Conservation (phyloP, 1,140 invertebrate species). For the Lucilia sericata region DNA sequence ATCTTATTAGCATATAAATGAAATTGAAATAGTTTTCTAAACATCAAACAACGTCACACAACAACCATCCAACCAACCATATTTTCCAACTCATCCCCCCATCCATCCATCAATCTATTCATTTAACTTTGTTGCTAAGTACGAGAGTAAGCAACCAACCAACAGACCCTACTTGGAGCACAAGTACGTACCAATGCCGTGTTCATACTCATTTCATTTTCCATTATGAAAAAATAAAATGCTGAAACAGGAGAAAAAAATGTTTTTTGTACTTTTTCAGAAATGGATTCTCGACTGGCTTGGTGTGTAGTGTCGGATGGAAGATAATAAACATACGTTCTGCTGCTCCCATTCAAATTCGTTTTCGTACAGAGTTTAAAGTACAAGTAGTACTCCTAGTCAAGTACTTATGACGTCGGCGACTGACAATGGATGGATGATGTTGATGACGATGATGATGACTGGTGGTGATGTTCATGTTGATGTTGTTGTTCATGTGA, state of each 20-base stretch:
- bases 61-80: neutral
- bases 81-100: neutral
- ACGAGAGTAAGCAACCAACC: neutral
- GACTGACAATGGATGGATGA: neutral
- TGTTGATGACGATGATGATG: constrained; percentile 14
- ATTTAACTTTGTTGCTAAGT: neutral
- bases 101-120: neutral
- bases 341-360: too few species aligned
- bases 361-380: neutral
- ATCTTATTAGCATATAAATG: constrained; percentile 47
- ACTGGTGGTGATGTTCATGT: neutral
- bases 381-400: neutral
- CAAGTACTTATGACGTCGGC: neutral
- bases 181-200: neutral
- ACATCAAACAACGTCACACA: constrained; percentile 34
- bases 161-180: neutral
- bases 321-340: neutral
- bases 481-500: constrained; percentile 12
- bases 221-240: neutral
- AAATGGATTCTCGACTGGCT: neutral
- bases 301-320: neutral
- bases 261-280: neutral
- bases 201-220: neutral
- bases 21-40: constrained; percentile 46
- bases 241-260: neutral